A percentile compares a stretch with the other conserved stretches of the same genome.
Evolutionary conservation across 2,113 vertebrate genomes (phyloP).

Genomic region (Paralichthys olivaceus): DNA sequence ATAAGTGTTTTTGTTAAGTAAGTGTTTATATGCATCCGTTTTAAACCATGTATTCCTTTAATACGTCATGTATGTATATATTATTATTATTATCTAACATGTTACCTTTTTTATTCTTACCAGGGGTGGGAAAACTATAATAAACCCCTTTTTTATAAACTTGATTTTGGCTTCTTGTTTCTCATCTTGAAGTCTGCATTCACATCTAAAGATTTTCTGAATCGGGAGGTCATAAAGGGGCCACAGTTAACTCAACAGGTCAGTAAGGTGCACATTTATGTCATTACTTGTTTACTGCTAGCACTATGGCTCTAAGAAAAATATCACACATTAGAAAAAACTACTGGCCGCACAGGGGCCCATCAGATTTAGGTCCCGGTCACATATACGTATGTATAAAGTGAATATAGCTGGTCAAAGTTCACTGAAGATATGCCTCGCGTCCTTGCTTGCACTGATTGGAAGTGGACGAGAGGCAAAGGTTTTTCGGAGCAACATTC

Average conservation of each 20-base stretch:
- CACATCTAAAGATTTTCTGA: no score
- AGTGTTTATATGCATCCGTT: conserved; percentile 75
- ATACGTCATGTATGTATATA: conserved; percentile 53
- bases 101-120: conserved; percentile 66
- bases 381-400: neutral
- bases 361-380: neutral
- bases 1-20: conserved; percentile 63
- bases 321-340: no score
- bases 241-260: neutral
- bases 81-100: conserved; percentile 70
- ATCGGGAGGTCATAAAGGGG: no score
- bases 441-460: no score
- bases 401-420: neutral
- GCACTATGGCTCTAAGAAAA: no score
- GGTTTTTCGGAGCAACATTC: no score
- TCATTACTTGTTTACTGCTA: no score
- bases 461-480: no score
- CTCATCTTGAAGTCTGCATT: neutral
- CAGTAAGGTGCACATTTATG: no score
- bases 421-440: no score
- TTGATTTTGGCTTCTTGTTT: conserved; percentile 44
- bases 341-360: no score
- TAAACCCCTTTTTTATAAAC: conserved; percentile 77
- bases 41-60: conserved; percentile 75
- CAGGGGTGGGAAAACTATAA: conserved; percentile 67